Conservation (phyloP, 2,888 invertebrate genomes). For the Lasioglossum marginatum region DNA sequence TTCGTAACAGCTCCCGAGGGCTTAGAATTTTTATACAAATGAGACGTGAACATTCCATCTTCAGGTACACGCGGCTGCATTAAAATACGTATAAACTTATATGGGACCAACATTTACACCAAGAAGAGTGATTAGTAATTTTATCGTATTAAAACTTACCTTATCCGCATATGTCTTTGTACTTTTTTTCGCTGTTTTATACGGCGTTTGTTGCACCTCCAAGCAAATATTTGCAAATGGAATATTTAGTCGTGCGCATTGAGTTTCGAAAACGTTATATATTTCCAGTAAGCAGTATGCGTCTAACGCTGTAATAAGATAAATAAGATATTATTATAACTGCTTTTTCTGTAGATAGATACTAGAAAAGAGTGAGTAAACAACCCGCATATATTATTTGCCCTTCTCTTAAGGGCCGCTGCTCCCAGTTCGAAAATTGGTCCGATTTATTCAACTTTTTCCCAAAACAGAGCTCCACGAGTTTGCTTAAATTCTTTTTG, state of each 20-base stretch:
- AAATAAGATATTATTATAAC: conserved; percentile 34
- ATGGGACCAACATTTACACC: neutral
- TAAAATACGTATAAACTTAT: neutral
- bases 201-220: conserved; percentile 83
- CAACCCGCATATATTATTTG: conserved; percentile 92
- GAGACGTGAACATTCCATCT: neutral
- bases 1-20: neutral
- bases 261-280: conserved; percentile 88
- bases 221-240: conserved; percentile 88
- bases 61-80: neutral
- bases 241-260: conserved; percentile 85
- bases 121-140: neutral
- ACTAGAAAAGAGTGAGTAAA: conserved; percentile 32
- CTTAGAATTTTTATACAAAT: neutral
- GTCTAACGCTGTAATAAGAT: conserved; percentile 89
- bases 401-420: conserved; percentile 90
- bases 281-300: conserved; percentile 94
- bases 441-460: conserved; percentile 93
- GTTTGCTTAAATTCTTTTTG: conserved; percentile 89
- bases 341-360: neutral
- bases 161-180: conserved; percentile 78
- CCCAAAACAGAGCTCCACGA: conserved; percentile 92
- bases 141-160: conserved; percentile 39
- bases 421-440: conserved; percentile 96
- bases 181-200: conserved; percentile 85